Evolutionary conservation across 2,113 vertebrate genomes (phyloP).

Genomic region (Tragelaphus imberbis): DNA sequence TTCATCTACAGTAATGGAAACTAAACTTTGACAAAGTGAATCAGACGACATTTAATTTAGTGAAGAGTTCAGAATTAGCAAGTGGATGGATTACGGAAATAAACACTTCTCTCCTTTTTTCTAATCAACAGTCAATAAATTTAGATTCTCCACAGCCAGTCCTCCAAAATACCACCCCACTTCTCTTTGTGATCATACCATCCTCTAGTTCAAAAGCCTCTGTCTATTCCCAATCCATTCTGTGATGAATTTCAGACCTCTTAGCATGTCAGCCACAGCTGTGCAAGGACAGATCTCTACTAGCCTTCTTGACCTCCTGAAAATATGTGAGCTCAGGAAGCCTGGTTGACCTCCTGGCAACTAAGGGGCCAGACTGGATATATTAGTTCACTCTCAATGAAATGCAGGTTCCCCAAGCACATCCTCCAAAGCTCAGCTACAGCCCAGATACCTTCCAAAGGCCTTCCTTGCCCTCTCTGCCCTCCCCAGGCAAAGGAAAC

Average conservation of each 20-base stretch:
- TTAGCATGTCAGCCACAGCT: neutral
- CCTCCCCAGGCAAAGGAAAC: neutral
- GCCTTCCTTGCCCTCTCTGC: neutral
- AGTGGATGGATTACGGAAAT: conserved; percentile 27
- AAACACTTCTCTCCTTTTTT: neutral
- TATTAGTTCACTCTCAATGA: neutral
- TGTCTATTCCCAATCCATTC: neutral
- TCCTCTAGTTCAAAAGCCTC: neutral
- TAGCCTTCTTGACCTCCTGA: neutral
- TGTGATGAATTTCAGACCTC: neutral
- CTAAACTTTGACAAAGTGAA: neutral
- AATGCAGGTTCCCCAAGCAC: neutral
- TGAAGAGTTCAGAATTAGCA: conserved; percentile 41
- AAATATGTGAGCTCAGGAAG: neutral
- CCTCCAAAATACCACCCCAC: neutral
- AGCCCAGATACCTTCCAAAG: neutral
- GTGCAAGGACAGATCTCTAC: neutral
- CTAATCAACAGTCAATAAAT: neutral
- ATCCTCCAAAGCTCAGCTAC: neutral
- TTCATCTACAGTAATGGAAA: neutral
- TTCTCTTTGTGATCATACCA: neutral
- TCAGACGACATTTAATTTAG: neutral
- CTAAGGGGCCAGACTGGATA: neutral
- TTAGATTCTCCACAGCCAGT: neutral
- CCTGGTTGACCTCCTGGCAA: neutral